Base-by-base conservation (phyloP, 2,888 invertebrate species). In the Diloba caeruleocephala region DNA sequence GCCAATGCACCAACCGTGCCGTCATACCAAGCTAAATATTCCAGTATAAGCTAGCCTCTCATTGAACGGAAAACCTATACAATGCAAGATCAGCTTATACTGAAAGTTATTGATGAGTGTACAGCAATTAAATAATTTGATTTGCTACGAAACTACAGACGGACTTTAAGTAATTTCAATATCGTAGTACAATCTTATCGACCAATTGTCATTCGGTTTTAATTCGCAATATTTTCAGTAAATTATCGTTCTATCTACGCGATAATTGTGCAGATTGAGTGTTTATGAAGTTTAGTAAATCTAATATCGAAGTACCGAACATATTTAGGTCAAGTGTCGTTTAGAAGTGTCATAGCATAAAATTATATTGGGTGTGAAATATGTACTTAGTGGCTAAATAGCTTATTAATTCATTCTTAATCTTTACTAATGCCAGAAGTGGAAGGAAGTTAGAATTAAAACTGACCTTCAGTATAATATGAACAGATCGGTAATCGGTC, bases 351-450 rank as follows among this genome's bases (percentile, higher is more conserved):
- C 56, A 55, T 50, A 48, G 45, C 48, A 67, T 67, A 62, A 66
- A 71, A 67, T 67, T 62, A 54, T 55, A 71, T 67, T 58, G 54
- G 31, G 31, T 46, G 44, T 57, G 58, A 68, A 63, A 58, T 61
- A 53, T 37, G 19, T 56, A 54, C 37, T 56, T 54, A 56, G 36
- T 49, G 38, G 44, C 48, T 56, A 55, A 58, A 71, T 53, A 54
- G 38, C 42, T 42, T 36, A 59, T 69, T 59, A 58, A 51, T 51
- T 45, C 37, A 28, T 12, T 43, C 31, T 36, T 58, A 36, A 54
- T 48, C 19, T 56, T 52, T 61, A 65, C 59, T 25, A 52, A 55
- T 45, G 29, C 7, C 15, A 44, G 48, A 56, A 61, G 38, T 58
- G 39, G 60, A 51, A 38, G 56, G 44, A 61, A 49, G 41, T 43